Base-by-base conservation (phyloP, 1,140 invertebrate species). In the Tachypleus tridentatus region DNA sequence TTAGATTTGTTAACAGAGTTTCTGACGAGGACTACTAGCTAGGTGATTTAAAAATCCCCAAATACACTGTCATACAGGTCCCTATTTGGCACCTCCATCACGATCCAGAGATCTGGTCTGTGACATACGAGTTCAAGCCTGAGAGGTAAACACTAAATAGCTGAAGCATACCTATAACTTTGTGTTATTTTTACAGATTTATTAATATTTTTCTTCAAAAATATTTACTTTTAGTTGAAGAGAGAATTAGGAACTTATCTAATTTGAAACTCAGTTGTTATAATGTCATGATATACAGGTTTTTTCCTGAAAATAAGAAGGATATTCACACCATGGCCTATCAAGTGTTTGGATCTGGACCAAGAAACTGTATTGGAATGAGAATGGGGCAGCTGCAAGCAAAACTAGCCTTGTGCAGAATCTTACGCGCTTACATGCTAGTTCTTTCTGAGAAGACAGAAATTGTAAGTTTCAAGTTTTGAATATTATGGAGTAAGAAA, bases 371-470 rank as follows among this genome's bases (percentile, higher is more conserved):
- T 67, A 73, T 82, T 50, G 85, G 84, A 58, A 79, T 80, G 74
- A 78, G 85, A 56, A 84, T 88, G 60, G 86, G 83, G 3, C 63
- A 83, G 4, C 70, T 87, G 63, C 81, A 86, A 72, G 79, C 82
- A 0, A 88, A 88, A 77, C 69, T 86, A 58, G 84, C 83, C 6
- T 51, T 80, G 11, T 73, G 74, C 9, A 10, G 54, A 7, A 60
- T 78, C 4, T 10, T 60, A 50, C 59, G 9, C 4, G n/a, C 56
- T 4, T 57, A 11, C 56, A 6, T 10, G 4, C 47, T 57, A 5
- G 56, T 57, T 57, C 56, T 7, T 10, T 10, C 10, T 3, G 1
- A 57, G 5, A 57, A 57, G 4, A 57, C 56, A 11, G 56, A 57
- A 57, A 6, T 5, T 10, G 56, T 57, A 57, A 10, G n/a, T 57